Conservation (phyloP, 2,888 invertebrate species). For the Amblyjoppa proteus region DNA sequence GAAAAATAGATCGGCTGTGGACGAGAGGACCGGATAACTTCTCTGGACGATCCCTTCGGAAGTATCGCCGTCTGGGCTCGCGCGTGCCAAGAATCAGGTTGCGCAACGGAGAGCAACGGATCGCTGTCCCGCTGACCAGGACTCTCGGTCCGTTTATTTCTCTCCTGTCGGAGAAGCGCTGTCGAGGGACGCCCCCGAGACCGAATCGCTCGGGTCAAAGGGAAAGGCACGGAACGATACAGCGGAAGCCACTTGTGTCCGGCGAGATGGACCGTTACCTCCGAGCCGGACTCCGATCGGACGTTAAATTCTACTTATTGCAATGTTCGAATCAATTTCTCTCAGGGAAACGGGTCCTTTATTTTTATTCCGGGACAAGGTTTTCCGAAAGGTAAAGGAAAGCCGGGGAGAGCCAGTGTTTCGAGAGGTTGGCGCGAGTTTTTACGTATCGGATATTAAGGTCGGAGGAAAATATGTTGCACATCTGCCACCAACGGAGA, state of each 20-base stretch:
- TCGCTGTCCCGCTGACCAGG: constrained; percentile 21
- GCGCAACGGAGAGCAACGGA: constrained; percentile 44
- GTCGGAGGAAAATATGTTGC: not conserved
- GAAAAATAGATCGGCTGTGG: not conserved
- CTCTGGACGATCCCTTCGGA: constrained; percentile 45
- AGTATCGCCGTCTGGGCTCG: constrained; percentile 41
- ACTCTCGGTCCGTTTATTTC: constrained; percentile 28
- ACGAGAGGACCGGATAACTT: constrained; percentile 11
- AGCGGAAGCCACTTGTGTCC: constrained; percentile 66
- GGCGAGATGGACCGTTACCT: constrained; percentile 29
- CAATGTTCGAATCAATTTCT: constrained; percentile 30
- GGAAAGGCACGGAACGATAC: constrained; percentile 66
- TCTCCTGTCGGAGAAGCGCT: constrained; percentile 45
- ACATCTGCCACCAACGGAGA: not conserved
- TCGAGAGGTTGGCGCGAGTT: not conserved
- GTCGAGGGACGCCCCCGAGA: constrained; percentile 45
- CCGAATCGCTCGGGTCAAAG: constrained; percentile 68
- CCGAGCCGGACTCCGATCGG: constrained; percentile 33
- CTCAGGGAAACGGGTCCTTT: not conserved
- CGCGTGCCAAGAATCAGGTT: constrained; percentile 59
- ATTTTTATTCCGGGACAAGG: not conserved
- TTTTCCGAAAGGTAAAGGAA: not conserved
- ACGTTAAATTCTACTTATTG: constrained; percentile 58
- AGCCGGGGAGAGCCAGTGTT: not conserved
- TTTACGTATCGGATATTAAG: not conserved